These are phyloP conservation scores for Lutjanus argentimaculatus DNA, from an alignment of 2,797 vertebrate species.

Conservation along the genomic window DNA sequence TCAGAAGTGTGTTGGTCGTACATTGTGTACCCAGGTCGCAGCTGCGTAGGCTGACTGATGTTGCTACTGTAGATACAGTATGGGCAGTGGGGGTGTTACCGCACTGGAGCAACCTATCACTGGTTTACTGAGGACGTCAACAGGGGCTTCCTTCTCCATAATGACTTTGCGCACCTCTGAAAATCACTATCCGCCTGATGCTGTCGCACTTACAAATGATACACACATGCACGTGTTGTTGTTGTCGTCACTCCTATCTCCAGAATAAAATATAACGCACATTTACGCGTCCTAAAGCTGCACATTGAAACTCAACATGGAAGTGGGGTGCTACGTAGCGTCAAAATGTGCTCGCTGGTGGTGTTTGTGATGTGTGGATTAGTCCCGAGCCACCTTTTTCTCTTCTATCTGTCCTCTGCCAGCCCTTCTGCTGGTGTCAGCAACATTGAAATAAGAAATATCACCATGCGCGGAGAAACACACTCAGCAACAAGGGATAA, in stretches of 20 bases:
- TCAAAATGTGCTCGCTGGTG: constrained; percentile 56
- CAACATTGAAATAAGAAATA: constrained; percentile 82
- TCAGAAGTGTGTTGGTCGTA: constrained; percentile 81
- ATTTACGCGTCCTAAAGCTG: constrained; percentile 24
- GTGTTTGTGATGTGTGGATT: constrained; percentile 63
- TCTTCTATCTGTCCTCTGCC: constrained; percentile 74
- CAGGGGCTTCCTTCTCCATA: constrained; percentile 73
- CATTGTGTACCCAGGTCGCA: constrained; percentile 86
- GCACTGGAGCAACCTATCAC: constrained; percentile 69
- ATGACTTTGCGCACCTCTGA: constrained; percentile 82
- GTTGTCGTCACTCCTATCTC: constrained; percentile 75
- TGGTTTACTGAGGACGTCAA: constrained; percentile 71
- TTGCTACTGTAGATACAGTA: constrained; percentile 82
- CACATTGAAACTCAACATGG: constrained; percentile 67
- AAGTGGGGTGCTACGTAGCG: constrained; percentile 61
- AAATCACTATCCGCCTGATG: constrained; percentile 68
- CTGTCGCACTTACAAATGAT: constrained; percentile 78
- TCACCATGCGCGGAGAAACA: constrained; percentile 59
- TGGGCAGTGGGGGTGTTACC: constrained; percentile 75
- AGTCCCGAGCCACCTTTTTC: constrained; percentile 62
- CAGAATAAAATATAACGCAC: constrained; percentile 21
- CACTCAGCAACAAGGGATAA: constrained; percentile 81
- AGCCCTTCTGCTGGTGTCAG: constrained; percentile 80
- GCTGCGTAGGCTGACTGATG: constrained; percentile 79
- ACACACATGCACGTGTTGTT: constrained; percentile 82